phyloP scores from a whole-genome alignment of 2,797 vertebrate genomes.

The Tragelaphus oryx region DNA sequence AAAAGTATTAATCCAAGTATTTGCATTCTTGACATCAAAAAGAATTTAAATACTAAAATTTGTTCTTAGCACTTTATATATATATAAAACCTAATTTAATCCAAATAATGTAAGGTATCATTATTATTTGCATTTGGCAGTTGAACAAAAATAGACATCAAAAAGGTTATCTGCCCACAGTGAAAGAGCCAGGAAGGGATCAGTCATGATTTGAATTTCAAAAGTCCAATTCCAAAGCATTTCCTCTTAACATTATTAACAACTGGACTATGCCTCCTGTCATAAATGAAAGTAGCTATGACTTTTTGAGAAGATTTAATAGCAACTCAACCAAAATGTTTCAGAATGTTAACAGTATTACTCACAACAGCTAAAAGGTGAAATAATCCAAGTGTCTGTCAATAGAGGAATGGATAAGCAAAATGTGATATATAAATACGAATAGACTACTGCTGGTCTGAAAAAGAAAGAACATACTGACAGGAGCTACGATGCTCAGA shows the following conservation, averaged over 20 bases:
- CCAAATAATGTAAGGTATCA: not conserved
- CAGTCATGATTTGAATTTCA: not conserved
- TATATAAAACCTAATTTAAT: not conserved
- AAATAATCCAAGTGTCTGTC: not conserved
- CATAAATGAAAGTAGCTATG: not conserved
- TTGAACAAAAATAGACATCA: not conserved
- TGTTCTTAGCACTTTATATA: not conserved
- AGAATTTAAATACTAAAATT: not conserved
- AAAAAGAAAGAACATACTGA: not conserved
- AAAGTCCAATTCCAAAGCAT: not conserved
- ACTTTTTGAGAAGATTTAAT: not conserved
- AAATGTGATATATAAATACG: not conserved
- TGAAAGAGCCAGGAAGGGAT: not conserved
- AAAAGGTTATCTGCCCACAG: not conserved
- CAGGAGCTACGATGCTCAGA: not conserved
- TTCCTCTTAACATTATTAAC: not conserved
- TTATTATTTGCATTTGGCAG: not conserved
- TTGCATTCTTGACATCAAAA: not conserved
- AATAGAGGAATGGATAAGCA: not conserved
- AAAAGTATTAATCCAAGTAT: not conserved
- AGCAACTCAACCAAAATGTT: conserved; percentile 12
- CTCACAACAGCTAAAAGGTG: not conserved
- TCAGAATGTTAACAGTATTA: not conserved
- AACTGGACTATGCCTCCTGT: not conserved
- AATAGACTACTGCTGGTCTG: not conserved